Conservation (phyloP, 2,113 vertebrate genomes). For the Paradisaea rubra region DNA sequence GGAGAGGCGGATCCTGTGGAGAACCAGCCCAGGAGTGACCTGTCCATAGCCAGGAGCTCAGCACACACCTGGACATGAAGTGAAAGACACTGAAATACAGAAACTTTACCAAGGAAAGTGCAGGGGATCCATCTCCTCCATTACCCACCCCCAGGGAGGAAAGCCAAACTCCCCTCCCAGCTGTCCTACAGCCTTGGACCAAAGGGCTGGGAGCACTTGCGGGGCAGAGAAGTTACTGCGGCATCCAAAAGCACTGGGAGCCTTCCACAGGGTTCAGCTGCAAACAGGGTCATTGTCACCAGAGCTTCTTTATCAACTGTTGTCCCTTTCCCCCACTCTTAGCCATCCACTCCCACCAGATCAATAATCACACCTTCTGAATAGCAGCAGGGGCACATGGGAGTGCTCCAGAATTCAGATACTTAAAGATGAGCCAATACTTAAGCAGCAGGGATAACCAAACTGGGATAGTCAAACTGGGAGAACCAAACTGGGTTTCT, state of each 20-base stretch:
- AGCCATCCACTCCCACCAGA: not conserved
- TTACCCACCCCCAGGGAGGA: not conserved
- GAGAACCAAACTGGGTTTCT: not conserved
- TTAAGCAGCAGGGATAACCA: not conserved
- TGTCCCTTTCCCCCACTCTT: not conserved
- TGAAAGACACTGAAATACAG: not conserved
- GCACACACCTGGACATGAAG: rapidly evolving
- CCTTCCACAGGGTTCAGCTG: not conserved
- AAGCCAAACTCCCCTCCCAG: not conserved
- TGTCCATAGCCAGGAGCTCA: not conserved
- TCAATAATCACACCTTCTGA: not conserved
- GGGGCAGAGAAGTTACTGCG: not conserved
- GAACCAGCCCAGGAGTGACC: not conserved
- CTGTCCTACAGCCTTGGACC: not conserved
- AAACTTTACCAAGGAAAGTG: not conserved
- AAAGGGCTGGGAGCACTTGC: not conserved
- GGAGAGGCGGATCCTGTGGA: not conserved
- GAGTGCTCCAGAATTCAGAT: not conserved
- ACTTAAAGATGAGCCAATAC: not conserved
- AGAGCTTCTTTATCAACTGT: not conserved
- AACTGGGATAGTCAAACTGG: not conserved
- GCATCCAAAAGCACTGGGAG: not conserved
- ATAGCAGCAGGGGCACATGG: not conserved
- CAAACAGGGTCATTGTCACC: not conserved
- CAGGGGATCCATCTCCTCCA: not conserved